Evolutionary conservation across 2,797 vertebrate species (phyloP), one percentile per base, ranked within the genome.

Genomic region (Jordanella pulchra): DNA sequence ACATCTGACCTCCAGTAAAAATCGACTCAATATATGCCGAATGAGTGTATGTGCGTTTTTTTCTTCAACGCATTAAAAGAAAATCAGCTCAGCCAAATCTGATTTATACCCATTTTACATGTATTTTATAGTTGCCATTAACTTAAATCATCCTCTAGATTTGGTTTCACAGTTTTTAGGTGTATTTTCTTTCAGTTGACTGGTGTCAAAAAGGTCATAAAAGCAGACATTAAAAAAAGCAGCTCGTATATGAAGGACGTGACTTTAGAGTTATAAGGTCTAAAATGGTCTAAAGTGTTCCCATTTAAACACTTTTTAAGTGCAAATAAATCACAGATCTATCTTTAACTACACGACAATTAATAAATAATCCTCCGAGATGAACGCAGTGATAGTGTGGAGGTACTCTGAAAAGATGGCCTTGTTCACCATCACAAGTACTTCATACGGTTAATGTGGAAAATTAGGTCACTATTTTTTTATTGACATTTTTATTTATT

Each of bases 361-460:
- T n/a, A n/a, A n/a, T n/a, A n/a, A n/a, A n/a, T n/a, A n/a, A n/a
- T n/a, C n/a, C n/a, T n/a, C n/a, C n/a, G n/a, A n/a, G n/a, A n/a
- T n/a, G n/a, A n/a, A n/a, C n/a, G n/a, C n/a, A n/a, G n/a, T n/a
- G n/a, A n/a, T n/a, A n/a, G n/a, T n/a, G n/a, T n/a, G n/a, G n/a
- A n/a, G n/a, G n/a, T n/a, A n/a, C n/a, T n/a, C n/a, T n/a, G n/a
- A n/a, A n/a, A n/a, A n/a, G n/a, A n/a, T n/a, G n/a, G n/a, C n/a
- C n/a, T n/a, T n/a, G n/a, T n/a, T n/a, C n/a, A n/a, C n/a, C n/a
- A n/a, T n/a, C n/a, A n/a, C n/a, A n/a, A n/a, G n/a, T n/a, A n/a
- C n/a, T 64, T 93, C 73, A 80, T 86, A 77, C 83, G 85, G 79
- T 87, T 92, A 87, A 84, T 89, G 81, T 84, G 78, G 84, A 75